phyloP scores from a whole-genome alignment of 30 jellyfish, hydroid and myxozoan species.

The Chrysaora quinquecirrha region DNA sequence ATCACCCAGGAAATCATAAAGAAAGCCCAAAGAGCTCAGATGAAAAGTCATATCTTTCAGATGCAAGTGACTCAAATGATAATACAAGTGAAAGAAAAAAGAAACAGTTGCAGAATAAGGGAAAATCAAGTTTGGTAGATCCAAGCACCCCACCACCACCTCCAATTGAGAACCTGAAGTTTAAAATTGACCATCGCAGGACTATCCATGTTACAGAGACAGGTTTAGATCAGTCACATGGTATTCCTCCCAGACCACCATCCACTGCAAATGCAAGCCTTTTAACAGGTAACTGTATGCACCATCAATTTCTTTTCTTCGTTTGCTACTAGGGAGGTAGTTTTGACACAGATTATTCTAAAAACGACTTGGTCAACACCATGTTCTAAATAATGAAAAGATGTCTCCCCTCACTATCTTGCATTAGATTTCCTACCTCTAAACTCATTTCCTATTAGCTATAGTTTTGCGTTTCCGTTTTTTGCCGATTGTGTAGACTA shows the following conservation, averaged over 20 bases:
- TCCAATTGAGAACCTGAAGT: slow-evolving; percentile 43
- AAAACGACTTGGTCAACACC: not conserved
- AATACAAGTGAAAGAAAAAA: not conserved
- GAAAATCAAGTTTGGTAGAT: not conserved
- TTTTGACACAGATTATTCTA: not conserved
- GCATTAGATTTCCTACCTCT: too few relatives aligned
- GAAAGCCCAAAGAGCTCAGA: slow-evolving; percentile 12
- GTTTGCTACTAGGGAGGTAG: not conserved
- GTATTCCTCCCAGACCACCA: not conserved
- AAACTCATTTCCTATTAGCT: too few relatives aligned
- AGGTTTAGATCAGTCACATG: slow-evolving; percentile 9
- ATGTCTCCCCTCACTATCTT: too few relatives aligned
- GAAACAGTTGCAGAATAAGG: not conserved
- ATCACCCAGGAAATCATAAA: not conserved
- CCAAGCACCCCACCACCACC: slow-evolving; percentile 62
- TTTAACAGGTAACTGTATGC: not conserved
- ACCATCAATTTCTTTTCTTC: too few relatives aligned
- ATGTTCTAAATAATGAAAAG: too few relatives aligned
- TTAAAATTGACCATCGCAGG: slow-evolving; percentile 38
- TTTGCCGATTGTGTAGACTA: too few relatives aligned
- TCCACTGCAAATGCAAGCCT: not conserved
- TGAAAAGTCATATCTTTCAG: not conserved
- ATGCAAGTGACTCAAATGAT: not conserved
- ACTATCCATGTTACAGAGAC: slow-evolving; percentile 25
- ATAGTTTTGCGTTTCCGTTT: too few relatives aligned